These are phyloP conservation scores for Diachrysia chrysitis DNA, from an alignment of 2,888 invertebrate species.

Conservation along the genomic window DNA sequence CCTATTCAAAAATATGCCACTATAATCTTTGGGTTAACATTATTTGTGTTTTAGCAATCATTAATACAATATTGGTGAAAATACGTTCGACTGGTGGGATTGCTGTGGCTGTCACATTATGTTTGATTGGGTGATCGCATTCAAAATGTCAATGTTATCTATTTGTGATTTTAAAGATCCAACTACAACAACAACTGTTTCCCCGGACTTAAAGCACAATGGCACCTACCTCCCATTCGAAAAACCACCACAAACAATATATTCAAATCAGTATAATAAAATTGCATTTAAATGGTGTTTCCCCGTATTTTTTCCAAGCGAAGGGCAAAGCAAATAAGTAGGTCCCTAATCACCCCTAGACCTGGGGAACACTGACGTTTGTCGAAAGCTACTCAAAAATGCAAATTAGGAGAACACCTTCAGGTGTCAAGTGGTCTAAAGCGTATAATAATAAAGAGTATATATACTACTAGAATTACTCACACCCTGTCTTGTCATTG, in stretches of 20 bases:
- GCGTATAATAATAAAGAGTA: conserved; percentile 5
- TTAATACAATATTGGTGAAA: conserved; percentile 38
- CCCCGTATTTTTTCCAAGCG: background rate
- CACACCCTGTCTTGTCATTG: conserved; percentile 15
- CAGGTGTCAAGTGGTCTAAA: conserved; percentile 4
- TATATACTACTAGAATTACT: background rate
- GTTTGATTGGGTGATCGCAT: conserved; percentile 23
- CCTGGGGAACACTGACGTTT: background rate
- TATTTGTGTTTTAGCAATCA: no score
- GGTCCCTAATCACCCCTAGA: background rate
- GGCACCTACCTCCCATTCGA: background rate
- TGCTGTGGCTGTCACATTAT: conserved; percentile 12
- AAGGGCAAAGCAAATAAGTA: background rate
- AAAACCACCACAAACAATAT: background rate
- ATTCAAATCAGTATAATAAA: background rate
- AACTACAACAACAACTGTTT: no score
- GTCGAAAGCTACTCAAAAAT: conserved; percentile 20
- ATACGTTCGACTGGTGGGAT: conserved; percentile 17
- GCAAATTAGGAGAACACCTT: conserved; percentile 5
- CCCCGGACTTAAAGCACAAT: no score
- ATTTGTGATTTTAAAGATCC: no score
- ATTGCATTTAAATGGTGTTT: background rate
- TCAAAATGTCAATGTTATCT: conserved; percentile 8
- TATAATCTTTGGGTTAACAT: background rate
- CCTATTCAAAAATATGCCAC: background rate